Evolutionary conservation across 1,140 invertebrate species (phyloP).

Genomic region (Pantala flavescens): DNA sequence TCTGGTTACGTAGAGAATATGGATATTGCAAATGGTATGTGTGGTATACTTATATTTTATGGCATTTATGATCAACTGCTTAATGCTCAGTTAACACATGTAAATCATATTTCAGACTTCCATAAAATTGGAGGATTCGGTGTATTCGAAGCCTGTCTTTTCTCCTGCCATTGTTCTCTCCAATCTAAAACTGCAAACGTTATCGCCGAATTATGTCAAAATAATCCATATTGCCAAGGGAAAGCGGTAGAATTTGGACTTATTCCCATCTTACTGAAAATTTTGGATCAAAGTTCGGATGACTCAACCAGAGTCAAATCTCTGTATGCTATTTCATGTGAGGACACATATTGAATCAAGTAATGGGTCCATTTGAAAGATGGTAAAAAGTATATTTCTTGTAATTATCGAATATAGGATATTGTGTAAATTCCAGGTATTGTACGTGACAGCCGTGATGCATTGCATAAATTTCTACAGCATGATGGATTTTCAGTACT

Average conservation of each 20-base stretch:
- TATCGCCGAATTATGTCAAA: constrained; percentile 62
- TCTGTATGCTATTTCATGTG: constrained; percentile 64
- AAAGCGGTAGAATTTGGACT: constrained; percentile 49
- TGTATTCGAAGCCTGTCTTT: constrained; percentile 52
- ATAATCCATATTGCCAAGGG: constrained; percentile 65
- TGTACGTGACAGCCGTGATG: constrained; percentile 44
- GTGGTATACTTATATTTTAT: background rate
- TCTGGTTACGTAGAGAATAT: constrained; percentile 54
- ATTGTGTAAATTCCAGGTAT: constrained; percentile 39
- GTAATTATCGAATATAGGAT: background rate
- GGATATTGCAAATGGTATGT: constrained; percentile 58
- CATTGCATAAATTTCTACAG: constrained; percentile 45
- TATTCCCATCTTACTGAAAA: constrained; percentile 49
- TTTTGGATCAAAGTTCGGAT: constrained; percentile 49
- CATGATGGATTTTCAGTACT: constrained; percentile 52
- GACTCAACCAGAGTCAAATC: constrained; percentile 51
- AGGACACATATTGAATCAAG: constrained; percentile 27
- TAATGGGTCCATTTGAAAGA: background rate
- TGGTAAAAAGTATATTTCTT: background rate
- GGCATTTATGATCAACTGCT: background rate
- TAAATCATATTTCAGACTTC: constrained; percentile 49
- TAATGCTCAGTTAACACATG: background rate
- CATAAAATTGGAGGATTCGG: constrained; percentile 68
- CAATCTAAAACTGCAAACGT: constrained; percentile 51
- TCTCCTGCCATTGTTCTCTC: constrained; percentile 47